phyloP scores from a whole-genome alignment of 2,113 vertebrate genomes.

The Osmerus mordax region DNA sequence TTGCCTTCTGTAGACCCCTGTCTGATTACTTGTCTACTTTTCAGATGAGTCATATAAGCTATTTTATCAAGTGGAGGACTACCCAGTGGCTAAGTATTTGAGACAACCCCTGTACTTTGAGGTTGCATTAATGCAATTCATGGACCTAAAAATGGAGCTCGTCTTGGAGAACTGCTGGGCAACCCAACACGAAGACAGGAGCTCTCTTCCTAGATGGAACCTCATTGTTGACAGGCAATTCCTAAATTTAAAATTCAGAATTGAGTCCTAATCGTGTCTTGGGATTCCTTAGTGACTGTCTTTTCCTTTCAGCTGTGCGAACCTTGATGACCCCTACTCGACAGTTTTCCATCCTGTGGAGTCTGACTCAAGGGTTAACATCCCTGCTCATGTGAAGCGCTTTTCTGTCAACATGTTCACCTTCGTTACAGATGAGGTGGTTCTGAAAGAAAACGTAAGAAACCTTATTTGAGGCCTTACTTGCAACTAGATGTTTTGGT shows the following conservation, averaged over 20 bases:
- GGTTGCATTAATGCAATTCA: conserved; percentile 51
- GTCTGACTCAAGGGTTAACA: background rate
- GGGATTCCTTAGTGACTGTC: background rate
- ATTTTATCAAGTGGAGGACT: conserved; percentile 62
- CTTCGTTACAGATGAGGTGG: conserved; percentile 45
- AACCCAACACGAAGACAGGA: conserved; percentile 45
- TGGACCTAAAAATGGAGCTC: conserved; percentile 56
- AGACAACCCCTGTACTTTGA: conserved; percentile 70
- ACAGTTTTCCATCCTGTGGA: conserved; percentile 47
- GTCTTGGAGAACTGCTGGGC: conserved; percentile 70
- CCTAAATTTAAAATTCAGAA: background rate
- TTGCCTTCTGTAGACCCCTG: background rate
- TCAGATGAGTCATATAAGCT: conserved; percentile 55
- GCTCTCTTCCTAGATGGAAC: conserved; percentile 65
- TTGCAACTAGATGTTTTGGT: no score
- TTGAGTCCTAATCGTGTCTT: no score
- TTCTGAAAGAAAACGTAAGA: conserved; percentile 57
- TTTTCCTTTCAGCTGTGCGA: conserved; percentile 52
- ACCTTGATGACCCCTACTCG: conserved; percentile 43
- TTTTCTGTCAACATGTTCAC: conserved; percentile 69
- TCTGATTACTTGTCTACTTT: background rate
- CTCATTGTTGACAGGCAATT: conserved; percentile 60
- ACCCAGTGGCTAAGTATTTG: conserved; percentile 63
- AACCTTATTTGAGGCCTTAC: background rate
- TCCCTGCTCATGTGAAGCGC: conserved; percentile 48